phyloP scores from a whole-genome alignment of 2,888 invertebrate species.

The Kryphioiulus occultus region DNA sequence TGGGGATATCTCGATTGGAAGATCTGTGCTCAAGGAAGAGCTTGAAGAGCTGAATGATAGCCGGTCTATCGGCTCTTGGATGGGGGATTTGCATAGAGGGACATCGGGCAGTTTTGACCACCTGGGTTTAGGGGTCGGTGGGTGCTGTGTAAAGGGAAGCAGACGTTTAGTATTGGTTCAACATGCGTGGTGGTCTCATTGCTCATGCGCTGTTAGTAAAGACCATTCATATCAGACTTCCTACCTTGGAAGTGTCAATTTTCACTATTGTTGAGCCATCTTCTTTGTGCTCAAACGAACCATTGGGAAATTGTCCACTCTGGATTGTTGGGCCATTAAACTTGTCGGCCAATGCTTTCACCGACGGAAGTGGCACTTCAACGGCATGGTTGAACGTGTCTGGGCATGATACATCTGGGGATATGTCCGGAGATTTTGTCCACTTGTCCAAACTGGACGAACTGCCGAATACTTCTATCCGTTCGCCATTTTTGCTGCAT shows the following conservation, averaged over 20 bases:
- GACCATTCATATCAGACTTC: neutral
- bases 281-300: conserved; percentile 43
- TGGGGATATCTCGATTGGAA: neutral
- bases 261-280: conserved; percentile 42
- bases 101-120: neutral
- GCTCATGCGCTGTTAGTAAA: neutral
- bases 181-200: neutral
- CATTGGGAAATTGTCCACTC: conserved; percentile 28
- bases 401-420: neutral
- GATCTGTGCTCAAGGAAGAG: neutral
- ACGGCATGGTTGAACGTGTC: neutral
- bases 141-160: conserved; percentile 23
- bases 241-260: conserved; percentile 43
- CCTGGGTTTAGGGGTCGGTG: neutral
- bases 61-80: neutral
- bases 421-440: neutral
- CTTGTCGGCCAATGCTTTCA: conserved; percentile 24
- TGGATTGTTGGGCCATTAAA: conserved; percentile 15
- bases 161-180: neutral
- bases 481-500: neutral
- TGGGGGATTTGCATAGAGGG: neutral
- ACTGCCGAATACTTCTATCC: neutral
- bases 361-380: conserved; percentile 38
- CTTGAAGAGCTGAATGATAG: neutral
- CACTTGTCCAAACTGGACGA: neutral